phyloP scores from a whole-genome alignment of 2,888 invertebrate genomes.

The Eupithecia exiguata region DNA sequence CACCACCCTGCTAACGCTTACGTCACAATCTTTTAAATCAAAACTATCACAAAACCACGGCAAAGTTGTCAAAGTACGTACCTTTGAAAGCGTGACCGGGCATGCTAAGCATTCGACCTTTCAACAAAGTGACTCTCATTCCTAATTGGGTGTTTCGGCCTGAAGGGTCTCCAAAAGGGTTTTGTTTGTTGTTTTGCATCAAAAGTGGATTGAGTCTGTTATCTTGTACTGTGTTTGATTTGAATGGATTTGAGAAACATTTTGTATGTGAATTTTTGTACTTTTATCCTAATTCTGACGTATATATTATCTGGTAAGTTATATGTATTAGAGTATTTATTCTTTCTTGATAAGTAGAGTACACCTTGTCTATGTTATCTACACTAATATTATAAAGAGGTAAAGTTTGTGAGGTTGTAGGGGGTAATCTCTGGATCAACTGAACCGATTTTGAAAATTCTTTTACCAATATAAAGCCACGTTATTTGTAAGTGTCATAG shows the following conservation, averaged over 20 bases:
- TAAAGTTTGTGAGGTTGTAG: too few species aligned
- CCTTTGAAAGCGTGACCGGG: constrained; percentile 63
- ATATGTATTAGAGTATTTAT: too few species aligned
- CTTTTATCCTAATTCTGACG: background rate
- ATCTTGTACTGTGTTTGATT: constrained; percentile 7
- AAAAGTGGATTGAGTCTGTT: constrained; percentile 23
- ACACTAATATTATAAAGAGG: too few species aligned
- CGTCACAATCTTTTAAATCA: background rate
- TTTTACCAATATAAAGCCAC: too few species aligned
- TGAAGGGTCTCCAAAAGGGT: constrained; percentile 37
- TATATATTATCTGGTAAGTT: too few species aligned
- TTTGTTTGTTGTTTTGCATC: constrained; percentile 36
- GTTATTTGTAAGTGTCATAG: too few species aligned
- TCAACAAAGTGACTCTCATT: constrained; percentile 48
- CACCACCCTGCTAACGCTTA: too few species aligned
- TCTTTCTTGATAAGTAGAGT: too few species aligned
- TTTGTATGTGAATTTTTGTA: background rate
- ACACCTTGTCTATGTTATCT: too few species aligned
- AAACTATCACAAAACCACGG: constrained; percentile 6
- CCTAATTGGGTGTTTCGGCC: constrained; percentile 48
- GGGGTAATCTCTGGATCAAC: too few species aligned
- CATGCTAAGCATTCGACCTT: constrained; percentile 49
- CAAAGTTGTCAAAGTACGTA: background rate
- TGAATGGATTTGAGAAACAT: background rate
- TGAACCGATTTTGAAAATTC: too few species aligned